phyloP scores from a whole-genome alignment of 2,797 vertebrate genomes.

The Orientallactaga sibirica region DNA sequence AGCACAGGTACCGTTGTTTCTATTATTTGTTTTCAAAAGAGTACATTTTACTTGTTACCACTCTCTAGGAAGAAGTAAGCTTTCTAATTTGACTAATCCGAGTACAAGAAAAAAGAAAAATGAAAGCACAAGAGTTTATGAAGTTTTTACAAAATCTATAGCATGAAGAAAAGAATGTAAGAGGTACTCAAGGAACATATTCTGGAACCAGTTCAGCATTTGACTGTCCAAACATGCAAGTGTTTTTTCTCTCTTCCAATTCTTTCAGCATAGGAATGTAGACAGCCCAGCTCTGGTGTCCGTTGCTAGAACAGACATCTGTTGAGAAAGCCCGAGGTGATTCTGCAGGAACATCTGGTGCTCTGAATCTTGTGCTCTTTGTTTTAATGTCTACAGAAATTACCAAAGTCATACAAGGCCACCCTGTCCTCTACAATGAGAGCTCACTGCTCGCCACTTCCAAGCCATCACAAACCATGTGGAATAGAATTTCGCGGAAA shows the following conservation, averaged over 20 bases:
- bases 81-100: not conserved
- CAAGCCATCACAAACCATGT: slow-evolving; percentile 68
- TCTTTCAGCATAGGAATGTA: slow-evolving; percentile 39
- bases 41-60: not conserved
- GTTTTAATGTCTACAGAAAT: slow-evolving; percentile 69
- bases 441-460: slow-evolving; percentile 61
- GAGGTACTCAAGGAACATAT: not conserved
- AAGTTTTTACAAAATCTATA: not conserved
- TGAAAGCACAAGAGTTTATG: not conserved
- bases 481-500: slow-evolving; percentile 57
- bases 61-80: not conserved
- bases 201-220: not conserved
- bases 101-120: not conserved
- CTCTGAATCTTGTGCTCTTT: slow-evolving; percentile 47
- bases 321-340: not conserved
- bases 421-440: slow-evolving; percentile 42
- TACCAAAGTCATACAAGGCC: slow-evolving; percentile 65
- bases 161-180: not conserved
- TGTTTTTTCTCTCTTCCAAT: not conserved
- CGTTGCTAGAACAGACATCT: slow-evolving; percentile 68
- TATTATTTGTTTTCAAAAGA: not conserved
- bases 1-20: not conserved
- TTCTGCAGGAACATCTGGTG: not conserved
- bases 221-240: not conserved
- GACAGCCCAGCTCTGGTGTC: not conserved